A percentile compares a stretch with the other conserved stretches of the same genome.
Evolutionary conservation across 2,888 invertebrate genomes (phyloP).

Genomic region (Archaeoteleia sp.): DNA sequence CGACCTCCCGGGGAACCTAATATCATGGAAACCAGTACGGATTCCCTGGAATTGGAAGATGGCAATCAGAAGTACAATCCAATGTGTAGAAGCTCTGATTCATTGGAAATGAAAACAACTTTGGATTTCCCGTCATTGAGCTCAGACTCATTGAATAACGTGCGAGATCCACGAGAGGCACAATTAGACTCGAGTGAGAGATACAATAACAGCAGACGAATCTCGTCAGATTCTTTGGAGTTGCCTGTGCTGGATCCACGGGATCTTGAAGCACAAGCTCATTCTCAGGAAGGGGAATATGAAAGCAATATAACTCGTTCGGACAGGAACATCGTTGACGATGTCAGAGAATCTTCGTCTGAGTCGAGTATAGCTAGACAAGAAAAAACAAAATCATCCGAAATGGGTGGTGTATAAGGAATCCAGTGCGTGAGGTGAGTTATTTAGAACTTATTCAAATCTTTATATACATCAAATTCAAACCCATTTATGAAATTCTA

Average conservation of each 20-base stretch:
- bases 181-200: conserved; percentile 59
- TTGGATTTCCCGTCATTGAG: conserved; percentile 71
- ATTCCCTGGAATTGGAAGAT: conserved; percentile 78
- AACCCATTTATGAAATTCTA: conserved; percentile 1
- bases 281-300: conserved; percentile 39
- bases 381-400: conserved; percentile 59
- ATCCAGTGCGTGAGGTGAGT: conserved; percentile 41
- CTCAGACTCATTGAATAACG: conserved; percentile 72
- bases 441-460: too few relatives aligned
- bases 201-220: conserved; percentile 64
- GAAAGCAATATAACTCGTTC: conserved; percentile 54
- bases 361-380: conserved; percentile 57
- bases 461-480: too few relatives aligned
- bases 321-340: conserved; percentile 48
- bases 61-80: conserved; percentile 75
- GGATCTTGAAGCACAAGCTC: conserved; percentile 53
- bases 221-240: conserved; percentile 72
- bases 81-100: conserved; percentile 81
- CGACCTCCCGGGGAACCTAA: conserved; percentile 70
- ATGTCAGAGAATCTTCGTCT: conserved; percentile 54
- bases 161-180: conserved; percentile 63
- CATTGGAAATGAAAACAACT: conserved; percentile 80
- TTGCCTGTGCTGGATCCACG: conserved; percentile 64
- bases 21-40: conserved; percentile 79
- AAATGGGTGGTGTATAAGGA: conserved; percentile 61